These are phyloP conservation scores for Sceliomorpha sp. DNA, from an alignment of 2,888 invertebrate genomes.

Conservation along the genomic window DNA sequence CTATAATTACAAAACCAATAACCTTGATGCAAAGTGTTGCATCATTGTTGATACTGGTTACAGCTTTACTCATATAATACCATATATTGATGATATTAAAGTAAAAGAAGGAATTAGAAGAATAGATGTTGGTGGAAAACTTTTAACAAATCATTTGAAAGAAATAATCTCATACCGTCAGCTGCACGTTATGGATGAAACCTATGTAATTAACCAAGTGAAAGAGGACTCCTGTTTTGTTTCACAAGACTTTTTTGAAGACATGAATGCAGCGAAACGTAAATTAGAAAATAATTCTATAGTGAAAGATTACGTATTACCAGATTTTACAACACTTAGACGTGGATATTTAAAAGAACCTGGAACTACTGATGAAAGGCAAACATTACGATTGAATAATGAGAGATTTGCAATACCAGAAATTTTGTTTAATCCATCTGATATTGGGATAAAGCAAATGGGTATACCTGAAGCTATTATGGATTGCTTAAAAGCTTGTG, in stretches of 20 bases:
- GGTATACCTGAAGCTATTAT: conserved; percentile 95
- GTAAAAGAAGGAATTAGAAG: conserved; percentile 87
- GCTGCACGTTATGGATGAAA: conserved; percentile 99
- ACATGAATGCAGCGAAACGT: conserved; percentile 86
- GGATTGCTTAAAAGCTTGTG: conserved; percentile 87
- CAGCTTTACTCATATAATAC: conserved; percentile 96
- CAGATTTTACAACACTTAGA: conserved; percentile 95
- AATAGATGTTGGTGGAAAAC: conserved; percentile 97
- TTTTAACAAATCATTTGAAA: conserved; percentile 97
- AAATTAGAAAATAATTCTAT: conserved; percentile 86
- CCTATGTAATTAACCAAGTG: conserved; percentile 98
- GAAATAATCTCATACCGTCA: conserved; percentile 98
- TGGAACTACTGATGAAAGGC: conserved; percentile 83
- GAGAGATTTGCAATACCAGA: conserved; percentile 98
- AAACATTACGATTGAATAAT: conserved; percentile 93
- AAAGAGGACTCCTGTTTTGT: conserved; percentile 99
- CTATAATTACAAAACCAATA: conserved; percentile 84
- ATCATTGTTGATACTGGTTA: conserved; percentile 96
- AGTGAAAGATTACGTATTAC: conserved; percentile 94
- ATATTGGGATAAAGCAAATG: conserved; percentile 94
- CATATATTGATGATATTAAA: conserved; percentile 88
- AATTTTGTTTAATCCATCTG: conserved; percentile 95
- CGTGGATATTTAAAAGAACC: conserved; percentile 86
- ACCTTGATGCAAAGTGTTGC: conserved; percentile 83
- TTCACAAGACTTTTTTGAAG: conserved; percentile 89